Conservation (phyloP, 2,888 invertebrate genomes). For the Steinernema carpocapsae region DNA sequence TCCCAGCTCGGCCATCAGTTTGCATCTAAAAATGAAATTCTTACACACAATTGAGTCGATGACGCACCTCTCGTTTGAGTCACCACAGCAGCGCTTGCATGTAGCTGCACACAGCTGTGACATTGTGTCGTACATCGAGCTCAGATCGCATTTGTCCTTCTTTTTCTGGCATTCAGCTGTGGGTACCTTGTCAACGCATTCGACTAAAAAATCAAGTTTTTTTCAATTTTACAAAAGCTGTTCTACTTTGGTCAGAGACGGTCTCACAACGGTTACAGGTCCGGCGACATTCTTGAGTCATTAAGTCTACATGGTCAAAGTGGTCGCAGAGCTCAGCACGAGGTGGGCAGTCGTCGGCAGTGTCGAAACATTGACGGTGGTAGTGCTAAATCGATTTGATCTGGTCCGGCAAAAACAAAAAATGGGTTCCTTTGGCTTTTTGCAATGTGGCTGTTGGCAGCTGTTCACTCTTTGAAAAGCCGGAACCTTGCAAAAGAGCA, state of each 20-base stretch:
- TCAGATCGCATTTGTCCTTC: neutral
- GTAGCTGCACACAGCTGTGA: constrained; percentile 4
- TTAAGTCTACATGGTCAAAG: neutral
- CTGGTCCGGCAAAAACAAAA: too few species aligned
- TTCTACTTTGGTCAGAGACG: neutral
- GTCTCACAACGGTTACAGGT: constrained; percentile 11
- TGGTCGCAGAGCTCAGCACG: neutral
- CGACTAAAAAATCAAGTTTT: neutral
- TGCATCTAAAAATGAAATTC: neutral
- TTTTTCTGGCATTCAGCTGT: neutral
- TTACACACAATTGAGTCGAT: neutral
- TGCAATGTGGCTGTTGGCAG: too few species aligned
- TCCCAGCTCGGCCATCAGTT: neutral
- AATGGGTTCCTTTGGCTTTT: too few species aligned
- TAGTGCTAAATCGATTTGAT: neutral
- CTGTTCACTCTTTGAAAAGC: too few species aligned
- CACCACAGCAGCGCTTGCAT: neutral
- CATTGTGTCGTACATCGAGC: constrained; percentile 24
- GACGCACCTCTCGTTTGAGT: constrained; percentile 1
- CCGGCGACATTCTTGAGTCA: neutral
- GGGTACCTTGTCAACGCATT: neutral
- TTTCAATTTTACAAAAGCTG: neutral
- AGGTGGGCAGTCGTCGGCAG: neutral
- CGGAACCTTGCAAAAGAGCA: too few species aligned
- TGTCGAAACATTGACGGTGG: constrained; percentile 3